Base-by-base conservation (phyloP, 2,797 vertebrate genomes). In the Urocyon cinereoargenteus region DNA sequence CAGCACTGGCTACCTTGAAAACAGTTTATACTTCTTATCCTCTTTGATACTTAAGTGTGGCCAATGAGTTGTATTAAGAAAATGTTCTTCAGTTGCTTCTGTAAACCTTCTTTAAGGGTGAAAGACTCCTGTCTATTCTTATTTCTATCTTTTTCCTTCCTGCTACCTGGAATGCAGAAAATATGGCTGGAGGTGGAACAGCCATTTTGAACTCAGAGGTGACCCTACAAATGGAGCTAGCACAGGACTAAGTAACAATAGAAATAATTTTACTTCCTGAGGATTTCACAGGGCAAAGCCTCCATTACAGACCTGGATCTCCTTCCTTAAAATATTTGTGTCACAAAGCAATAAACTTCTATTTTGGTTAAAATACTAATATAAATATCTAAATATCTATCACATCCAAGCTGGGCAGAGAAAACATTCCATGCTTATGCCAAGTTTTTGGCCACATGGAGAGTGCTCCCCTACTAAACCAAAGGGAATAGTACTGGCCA, bases 281-380 rank as follows among this genome's bases (percentile, higher is more conserved):
- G 19, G 8, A 36, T 24, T 51, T 85, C 28, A n/a, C 21, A 84
- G 6, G 31, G 13, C n/a, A 68, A 68, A 77, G 3, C 1, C 6
- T 55, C 21, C 51, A 31, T 59, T 59, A 75, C 14, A 72, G 66
- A 6, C 18, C 45, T 61, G 16, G 6, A 6, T 64, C 62, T 85
- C 13, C 24, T 61, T 70, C 28, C 57, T n/a, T 57, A 57, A 75
- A 55, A 59, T 88, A 34, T 34, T 73, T 84, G 22, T 21, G 15
- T 51, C 14, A 4, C 11, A 45, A 79, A 94, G 9, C 24, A 68
- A 57, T 79, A 70, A 83, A 94, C 59, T 45, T 93, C 21, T 28
- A n/a, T 90, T 86, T 77, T 59, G n/a, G 59, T 91, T 87, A 81
- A 97, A 73, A 86, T 14, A 82, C 36, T 90, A 79, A 75, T 68